phyloP scores from a whole-genome alignment of 2,888 invertebrate species.

The Thyatira batis region DNA sequence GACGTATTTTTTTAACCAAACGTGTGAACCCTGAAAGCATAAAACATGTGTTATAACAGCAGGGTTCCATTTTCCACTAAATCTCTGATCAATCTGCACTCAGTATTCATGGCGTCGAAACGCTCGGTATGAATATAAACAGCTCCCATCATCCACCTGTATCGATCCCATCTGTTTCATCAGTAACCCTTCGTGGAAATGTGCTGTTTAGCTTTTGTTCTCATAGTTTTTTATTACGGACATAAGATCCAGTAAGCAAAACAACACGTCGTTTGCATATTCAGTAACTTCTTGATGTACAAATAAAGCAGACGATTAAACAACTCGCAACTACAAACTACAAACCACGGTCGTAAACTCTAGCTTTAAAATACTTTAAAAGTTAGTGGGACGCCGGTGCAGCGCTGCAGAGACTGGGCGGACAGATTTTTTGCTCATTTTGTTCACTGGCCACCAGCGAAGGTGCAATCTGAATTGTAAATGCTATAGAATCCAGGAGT shows the following conservation, averaged over 20 bases:
- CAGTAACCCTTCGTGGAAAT: not conserved
- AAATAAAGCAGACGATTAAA: slow-evolving; percentile 13
- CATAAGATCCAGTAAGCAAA: too few species aligned
- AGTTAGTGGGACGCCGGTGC: slow-evolving; percentile 16
- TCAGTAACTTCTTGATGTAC: slow-evolving; percentile 4
- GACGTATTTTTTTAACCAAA: not conserved
- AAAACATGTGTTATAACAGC: not conserved
- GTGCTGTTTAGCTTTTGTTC: not conserved
- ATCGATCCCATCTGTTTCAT: not conserved
- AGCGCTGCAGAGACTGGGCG: slow-evolving; percentile 7
- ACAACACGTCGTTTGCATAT: too few species aligned
- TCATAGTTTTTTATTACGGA: not conserved
- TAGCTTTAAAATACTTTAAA: slow-evolving; percentile 7
- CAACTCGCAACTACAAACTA: not conserved
- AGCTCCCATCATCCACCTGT: slow-evolving; percentile 8
- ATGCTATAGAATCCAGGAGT: slow-evolving; percentile 18
- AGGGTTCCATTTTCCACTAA: not conserved
- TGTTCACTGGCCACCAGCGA: slow-evolving; percentile 16
- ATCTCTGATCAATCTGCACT: slow-evolving; percentile 21
- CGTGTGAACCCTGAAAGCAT: not conserved
- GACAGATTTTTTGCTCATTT: slow-evolving; percentile 23
- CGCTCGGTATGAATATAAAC: slow-evolving; percentile 29
- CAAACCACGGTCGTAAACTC: not conserved
- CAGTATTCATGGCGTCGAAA: slow-evolving; percentile 18
- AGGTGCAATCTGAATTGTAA: slow-evolving; percentile 39